Conservation (phyloP, 2,888 invertebrate species). For the Nycteola revayana region DNA sequence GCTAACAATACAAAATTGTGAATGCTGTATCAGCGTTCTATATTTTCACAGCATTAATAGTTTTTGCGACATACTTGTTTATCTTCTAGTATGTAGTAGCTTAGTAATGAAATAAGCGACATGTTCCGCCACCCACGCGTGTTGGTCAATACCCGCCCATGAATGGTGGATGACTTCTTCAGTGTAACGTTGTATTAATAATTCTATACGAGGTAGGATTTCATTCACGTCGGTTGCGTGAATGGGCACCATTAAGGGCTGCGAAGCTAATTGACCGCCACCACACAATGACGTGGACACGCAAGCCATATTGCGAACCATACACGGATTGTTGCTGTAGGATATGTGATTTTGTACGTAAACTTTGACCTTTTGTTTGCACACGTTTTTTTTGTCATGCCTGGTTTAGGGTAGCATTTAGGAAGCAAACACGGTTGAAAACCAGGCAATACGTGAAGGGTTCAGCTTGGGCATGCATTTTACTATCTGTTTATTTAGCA, state of each 20-base stretch:
- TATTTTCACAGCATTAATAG: slow-evolving; percentile 9
- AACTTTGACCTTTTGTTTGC: slow-evolving; percentile 16
- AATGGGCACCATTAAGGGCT: slow-evolving; percentile 67
- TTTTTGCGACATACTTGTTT: slow-evolving; percentile 19
- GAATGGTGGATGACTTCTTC: slow-evolving; percentile 38
- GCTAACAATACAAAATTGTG: background rate
- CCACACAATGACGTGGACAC: slow-evolving; percentile 55
- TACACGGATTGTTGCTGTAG: slow-evolving; percentile 33
- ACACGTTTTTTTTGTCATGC: too few species aligned
- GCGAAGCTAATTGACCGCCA: slow-evolving; percentile 64
- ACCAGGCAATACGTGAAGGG: too few species aligned
- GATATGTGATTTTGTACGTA: slow-evolving; percentile 28
- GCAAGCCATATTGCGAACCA: slow-evolving; percentile 33
- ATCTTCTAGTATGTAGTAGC: slow-evolving; percentile 9
- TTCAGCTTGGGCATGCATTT: too few species aligned
- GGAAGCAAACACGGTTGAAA: too few species aligned
- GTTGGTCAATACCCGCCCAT: slow-evolving; percentile 26
- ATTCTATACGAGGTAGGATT: slow-evolving; percentile 40
- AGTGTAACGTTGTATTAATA: slow-evolving; percentile 37
- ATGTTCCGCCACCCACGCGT: slow-evolving; percentile 36
- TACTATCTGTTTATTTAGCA: too few species aligned
- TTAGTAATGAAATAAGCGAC: slow-evolving; percentile 25
- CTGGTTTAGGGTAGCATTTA: too few species aligned
- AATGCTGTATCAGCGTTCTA: slow-evolving; percentile 5
- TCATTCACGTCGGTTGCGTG: slow-evolving; percentile 65